These are phyloP conservation scores for Callorhinus ursinus DNA, from an alignment of 2,113 vertebrate genomes.

Conservation along the genomic window DNA sequence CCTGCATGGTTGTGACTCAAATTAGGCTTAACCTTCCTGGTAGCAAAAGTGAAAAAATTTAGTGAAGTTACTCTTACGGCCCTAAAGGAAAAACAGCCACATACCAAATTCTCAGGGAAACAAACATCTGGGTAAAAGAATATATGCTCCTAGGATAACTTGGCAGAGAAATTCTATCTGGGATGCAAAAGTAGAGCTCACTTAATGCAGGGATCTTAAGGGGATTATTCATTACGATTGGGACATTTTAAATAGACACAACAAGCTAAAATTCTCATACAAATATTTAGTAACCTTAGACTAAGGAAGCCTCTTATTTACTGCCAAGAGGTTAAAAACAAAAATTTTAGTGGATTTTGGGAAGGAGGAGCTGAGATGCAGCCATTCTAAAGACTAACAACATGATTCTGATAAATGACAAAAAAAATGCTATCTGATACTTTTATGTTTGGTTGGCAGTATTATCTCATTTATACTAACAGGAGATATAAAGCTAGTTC, in stretches of 20 bases:
- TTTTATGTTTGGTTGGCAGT: slow-evolving; percentile 32
- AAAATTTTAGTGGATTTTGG: slow-evolving; percentile 12
- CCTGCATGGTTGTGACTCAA: background rate
- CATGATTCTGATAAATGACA: slow-evolving; percentile 27
- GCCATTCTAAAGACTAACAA: slow-evolving; percentile 33
- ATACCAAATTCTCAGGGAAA: background rate
- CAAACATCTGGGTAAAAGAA: background rate
- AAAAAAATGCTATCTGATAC: background rate
- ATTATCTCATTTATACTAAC: background rate
- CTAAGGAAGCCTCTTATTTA: slow-evolving; percentile 16
- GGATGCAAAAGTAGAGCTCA: background rate
- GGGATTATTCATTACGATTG: background rate
- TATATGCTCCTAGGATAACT: background rate
- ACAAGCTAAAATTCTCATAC: slow-evolving; percentile 6
- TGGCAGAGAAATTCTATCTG: background rate
- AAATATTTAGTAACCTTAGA: slow-evolving; percentile 31
- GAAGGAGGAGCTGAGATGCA: background rate
- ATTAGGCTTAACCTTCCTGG: background rate
- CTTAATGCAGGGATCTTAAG: background rate
- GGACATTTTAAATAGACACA: slow-evolving; percentile 33
- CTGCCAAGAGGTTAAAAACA: slow-evolving; percentile 4
- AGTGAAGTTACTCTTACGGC: background rate
- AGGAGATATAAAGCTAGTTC: slow-evolving; percentile 11
- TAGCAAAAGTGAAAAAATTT: slow-evolving; percentile 23
- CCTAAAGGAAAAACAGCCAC: slow-evolving; percentile 4